Conservation (phyloP, 2,888 invertebrate genomes). For the Euphydryas editha region DNA sequence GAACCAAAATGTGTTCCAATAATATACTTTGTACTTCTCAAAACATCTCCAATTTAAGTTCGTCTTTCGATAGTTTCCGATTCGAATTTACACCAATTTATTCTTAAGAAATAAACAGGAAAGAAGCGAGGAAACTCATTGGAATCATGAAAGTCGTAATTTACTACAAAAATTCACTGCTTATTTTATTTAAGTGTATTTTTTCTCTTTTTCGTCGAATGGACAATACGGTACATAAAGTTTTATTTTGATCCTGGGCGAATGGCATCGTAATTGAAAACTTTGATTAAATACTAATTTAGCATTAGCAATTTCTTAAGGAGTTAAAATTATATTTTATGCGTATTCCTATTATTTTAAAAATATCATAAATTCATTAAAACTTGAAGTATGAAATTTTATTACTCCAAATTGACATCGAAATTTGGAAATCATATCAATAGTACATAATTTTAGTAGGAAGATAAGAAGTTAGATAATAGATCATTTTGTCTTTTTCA, state of each 20-base stretch:
- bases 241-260: slow-evolving; percentile 41
- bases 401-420: too few relatives aligned
- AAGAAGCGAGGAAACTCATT: slow-evolving; percentile 26
- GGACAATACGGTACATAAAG: slow-evolving; percentile 45
- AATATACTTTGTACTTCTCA: background rate
- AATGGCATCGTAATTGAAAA: slow-evolving; percentile 17
- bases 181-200: slow-evolving; percentile 34
- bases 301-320: too few relatives aligned
- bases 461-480: too few relatives aligned
- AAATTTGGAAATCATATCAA: too few relatives aligned
- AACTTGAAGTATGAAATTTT: background rate
- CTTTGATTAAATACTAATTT: background rate
- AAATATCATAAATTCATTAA: too few relatives aligned
- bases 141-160: slow-evolving; percentile 25
- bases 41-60: slow-evolving; percentile 1
- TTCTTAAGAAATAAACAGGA: slow-evolving; percentile 19
- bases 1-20: background rate
- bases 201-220: slow-evolving; percentile 38
- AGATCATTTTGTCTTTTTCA: too few relatives aligned
- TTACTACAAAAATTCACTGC: slow-evolving; percentile 30
- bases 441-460: too few relatives aligned
- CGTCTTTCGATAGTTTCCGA: background rate
- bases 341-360: too few relatives aligned
- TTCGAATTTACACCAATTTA: slow-evolving; percentile 16
- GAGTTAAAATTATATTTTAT: background rate